Evolutionary conservation across 2,113 vertebrate species (phyloP), one percentile per base, ranked within the genome.

Genomic region (Uria lomvia): DNA sequence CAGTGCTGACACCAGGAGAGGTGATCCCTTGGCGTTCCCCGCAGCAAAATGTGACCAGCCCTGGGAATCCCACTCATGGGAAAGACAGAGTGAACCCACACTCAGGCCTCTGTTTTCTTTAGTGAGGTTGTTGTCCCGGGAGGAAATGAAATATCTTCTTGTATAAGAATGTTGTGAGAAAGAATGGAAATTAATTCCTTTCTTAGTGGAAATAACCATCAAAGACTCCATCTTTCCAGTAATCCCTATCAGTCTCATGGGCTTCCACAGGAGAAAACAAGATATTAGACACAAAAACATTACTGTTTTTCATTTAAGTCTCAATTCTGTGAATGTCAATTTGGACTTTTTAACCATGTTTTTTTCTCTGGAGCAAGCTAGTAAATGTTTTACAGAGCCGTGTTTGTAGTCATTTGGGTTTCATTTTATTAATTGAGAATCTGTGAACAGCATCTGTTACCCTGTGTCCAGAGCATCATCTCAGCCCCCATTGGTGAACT

Each of bases 371-470:
- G 50, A 86, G 32, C 66, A 66, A 47, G 36, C 27, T n/a, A 45
- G 43, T 47, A 59, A 71, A 71, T 72, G 38, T 81, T 94, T 91
- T 72, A 47, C 59, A 65, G 56, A 75, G 63, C 49, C 2, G 0
- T 65, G 21, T 81, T 74, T 68, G 40, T 59, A 56, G 65, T 42
- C n/a, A 43, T 81, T 86, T 84, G 75, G 60, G 47, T 11, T 93
- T 95, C 86, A 60, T 72, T 96, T 87, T 92, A 72, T 86, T 80
- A 80, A 77, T 40, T 83, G 59, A 70, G 36, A 84, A 52, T 89
- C 83, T 89, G 70, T 75, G 62, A 65, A 81, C 52, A 82, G 34
- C 86, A 93, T 92, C 94, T 96, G 75, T 83, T 95, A 22, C 91
- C 77, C 75, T 65, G 43, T 82, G 92, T 81, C 88, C 72, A 9